These are phyloP conservation scores for Leucoraja ocellata DNA, from an alignment of 2,797 vertebrate genomes.

Conservation along the genomic window DNA sequence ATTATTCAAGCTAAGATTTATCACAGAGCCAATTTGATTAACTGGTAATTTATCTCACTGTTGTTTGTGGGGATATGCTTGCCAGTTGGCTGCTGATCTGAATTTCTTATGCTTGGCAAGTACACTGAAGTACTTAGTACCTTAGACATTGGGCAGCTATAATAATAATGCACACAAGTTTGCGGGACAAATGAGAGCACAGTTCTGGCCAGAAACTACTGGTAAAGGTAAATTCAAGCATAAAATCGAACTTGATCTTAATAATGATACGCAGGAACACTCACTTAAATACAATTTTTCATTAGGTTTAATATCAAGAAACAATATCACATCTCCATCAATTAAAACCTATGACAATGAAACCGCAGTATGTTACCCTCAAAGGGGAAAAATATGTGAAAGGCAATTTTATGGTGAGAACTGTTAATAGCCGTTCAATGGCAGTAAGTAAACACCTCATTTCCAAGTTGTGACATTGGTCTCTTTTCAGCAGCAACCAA, in stretches of 20 bases:
- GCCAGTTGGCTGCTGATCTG: background rate
- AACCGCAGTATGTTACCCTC: background rate
- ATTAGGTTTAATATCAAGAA: background rate
- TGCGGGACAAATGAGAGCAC: background rate
- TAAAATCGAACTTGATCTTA: too few relatives aligned
- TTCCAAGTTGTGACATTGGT: background rate
- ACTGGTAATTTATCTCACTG: background rate
- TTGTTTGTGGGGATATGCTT: background rate
- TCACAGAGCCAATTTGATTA: background rate
- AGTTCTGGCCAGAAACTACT: background rate
- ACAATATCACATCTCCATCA: background rate
- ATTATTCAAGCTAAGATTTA: background rate
- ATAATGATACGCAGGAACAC: background rate
- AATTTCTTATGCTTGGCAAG: background rate
- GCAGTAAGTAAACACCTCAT: too few relatives aligned
- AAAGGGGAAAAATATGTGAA: background rate
- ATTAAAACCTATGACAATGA: background rate
- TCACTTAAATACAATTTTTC: background rate
- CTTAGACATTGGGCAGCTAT: background rate
- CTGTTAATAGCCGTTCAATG: too few relatives aligned
- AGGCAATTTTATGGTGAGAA: background rate
- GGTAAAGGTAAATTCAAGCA: background rate
- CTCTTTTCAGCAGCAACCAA: background rate
- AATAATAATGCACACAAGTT: background rate
- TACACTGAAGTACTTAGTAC: background rate